phyloP scores from a whole-genome alignment of 1,140 invertebrate genomes.

The Artemia franciscana region DNA sequence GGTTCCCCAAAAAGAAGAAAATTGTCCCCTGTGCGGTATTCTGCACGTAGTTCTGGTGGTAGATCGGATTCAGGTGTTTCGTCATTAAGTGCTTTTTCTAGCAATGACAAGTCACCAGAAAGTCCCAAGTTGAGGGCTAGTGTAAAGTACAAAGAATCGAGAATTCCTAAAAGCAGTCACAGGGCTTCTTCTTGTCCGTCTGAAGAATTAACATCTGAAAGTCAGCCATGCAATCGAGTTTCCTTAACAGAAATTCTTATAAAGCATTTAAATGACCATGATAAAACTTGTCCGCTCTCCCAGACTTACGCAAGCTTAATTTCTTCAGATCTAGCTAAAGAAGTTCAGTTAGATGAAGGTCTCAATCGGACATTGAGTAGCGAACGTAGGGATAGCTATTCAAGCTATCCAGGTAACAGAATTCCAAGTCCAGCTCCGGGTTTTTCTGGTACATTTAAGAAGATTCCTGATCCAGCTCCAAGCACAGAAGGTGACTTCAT shows the following conservation, averaged over 20 bases:
- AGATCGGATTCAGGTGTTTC: conserved; percentile 62
- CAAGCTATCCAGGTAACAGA: neutral
- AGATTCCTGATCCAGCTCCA: neutral
- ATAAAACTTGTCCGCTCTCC: neutral
- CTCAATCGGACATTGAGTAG: neutral
- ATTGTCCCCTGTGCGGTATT: neutral
- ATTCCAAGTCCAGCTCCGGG: neutral
- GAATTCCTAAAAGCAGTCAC: neutral
- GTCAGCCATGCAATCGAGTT: neutral
- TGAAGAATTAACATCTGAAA: neutral
- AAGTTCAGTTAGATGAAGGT: neutral
- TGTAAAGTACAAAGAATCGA: conserved; percentile 6
- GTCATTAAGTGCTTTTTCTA: conserved; percentile 61
- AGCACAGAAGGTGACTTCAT: neutral
- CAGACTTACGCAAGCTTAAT: neutral
- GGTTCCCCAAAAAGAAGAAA: conserved; percentile 27
- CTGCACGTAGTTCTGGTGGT: conserved; percentile 24
- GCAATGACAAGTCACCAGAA: conserved; percentile 53
- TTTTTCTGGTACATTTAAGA: neutral
- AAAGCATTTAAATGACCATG: neutral
- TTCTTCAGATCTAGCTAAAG: neutral
- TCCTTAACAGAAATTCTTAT: neutral
- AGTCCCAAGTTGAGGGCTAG: conserved; percentile 14
- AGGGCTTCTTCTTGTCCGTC: neutral
- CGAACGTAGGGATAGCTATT: neutral